Base-by-base conservation (phyloP, 1,140 invertebrate genomes). In the Tribolium castaneum region DNA sequence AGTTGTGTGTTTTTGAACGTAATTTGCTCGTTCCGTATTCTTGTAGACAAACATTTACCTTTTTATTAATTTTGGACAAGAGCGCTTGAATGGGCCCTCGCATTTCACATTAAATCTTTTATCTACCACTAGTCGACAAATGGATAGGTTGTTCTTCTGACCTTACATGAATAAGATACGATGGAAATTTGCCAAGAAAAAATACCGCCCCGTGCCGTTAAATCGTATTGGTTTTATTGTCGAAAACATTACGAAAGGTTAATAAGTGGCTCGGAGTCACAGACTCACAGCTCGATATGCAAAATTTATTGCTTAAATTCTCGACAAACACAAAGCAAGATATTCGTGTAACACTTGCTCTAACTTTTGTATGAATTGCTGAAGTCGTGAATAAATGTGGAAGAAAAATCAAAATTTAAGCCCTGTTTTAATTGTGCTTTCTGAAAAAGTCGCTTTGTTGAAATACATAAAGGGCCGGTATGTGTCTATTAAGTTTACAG, bases 91-190 rank as follows among this genome's bases (percentile, higher is more conserved):
- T 66, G 39, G 30, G 19, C 30, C 30, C 59, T 66, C 59, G 59
- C 25, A 34, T 66, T 66, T 66, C 59, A 30, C 25, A 66, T 66
- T 66, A 66, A 66, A 66, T 66, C 22, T 66, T 66, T 66, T 66
- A 66, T 66, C 59, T 66, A 66, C 35, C n/a, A 66, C 59, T 66
- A 66, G 7, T 30, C 30, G 30, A 12, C 59, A 3, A 35, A 30
- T 66, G 30, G 59, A 66, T 35, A 66, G 1, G 34, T n/a, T 35
- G 25, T 66, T 66, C 19, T 59, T 45, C 54, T 59, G 54, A 59
- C 19, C 14, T n/a, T n/a, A 19, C 54, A 12, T 30, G 39, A 45
- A 45, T 45, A 9, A 9, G 7, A 45, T 45, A 45, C 39, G 39
- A 45, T 45, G 39, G 39, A 45, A 45, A n/a, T 45, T 45, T 45